Evolutionary conservation across 2,888 invertebrate species (phyloP).

Genomic region (Zygaena filipendulae): DNA sequence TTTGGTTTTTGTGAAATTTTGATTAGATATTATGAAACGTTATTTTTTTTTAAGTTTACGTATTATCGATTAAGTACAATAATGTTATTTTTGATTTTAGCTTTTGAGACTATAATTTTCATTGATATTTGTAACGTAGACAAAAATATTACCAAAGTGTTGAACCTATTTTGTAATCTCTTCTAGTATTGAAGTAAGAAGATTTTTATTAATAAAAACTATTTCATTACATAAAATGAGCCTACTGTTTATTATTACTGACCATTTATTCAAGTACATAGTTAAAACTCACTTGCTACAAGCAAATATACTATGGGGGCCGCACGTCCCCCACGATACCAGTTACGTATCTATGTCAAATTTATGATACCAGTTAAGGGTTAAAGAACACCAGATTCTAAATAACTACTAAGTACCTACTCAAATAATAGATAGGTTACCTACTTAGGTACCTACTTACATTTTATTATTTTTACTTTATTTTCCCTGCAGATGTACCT

Average conservation of each 20-base stretch:
- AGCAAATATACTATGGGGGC: constrained; percentile 2
- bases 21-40: not conserved
- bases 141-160: not conserved
- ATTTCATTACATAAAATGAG: not conserved
- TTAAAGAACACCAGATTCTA: not conserved
- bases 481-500: no score
- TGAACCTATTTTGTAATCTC: not conserved
- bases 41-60: not conserved
- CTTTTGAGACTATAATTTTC: not conserved
- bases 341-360: not conserved
- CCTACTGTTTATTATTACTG: constrained; percentile 1
- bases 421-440: no score
- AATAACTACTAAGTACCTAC: no score
- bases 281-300: constrained; percentile 1
- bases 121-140: no score
- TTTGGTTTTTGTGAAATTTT: not conserved
- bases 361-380: constrained; percentile 5
- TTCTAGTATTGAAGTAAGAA: not conserved
- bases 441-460: no score
- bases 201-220: not conserved
- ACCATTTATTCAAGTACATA: constrained; percentile 2
- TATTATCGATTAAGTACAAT: not conserved
- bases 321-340: constrained; percentile 2
- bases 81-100: not conserved
- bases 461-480: no score